Conservation (phyloP, 2,888 invertebrate genomes). For the Athalia circularis region DNA sequence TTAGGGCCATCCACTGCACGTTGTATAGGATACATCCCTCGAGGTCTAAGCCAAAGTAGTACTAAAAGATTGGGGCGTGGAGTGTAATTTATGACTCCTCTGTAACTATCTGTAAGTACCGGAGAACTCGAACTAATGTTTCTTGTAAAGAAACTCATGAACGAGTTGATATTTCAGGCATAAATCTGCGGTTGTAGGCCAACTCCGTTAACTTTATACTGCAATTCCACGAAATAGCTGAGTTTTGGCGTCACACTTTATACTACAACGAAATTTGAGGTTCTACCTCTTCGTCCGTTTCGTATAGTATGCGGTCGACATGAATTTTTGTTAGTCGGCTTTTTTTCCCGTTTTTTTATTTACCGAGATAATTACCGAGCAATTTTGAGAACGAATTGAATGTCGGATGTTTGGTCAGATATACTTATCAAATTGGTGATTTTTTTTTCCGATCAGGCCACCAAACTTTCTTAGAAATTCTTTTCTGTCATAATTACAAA, state of each 20-base stretch:
- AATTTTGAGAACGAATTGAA: no score
- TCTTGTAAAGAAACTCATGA: slow-evolving; percentile 50
- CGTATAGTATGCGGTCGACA: slow-evolving; percentile 12
- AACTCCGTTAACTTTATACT: slow-evolving; percentile 59
- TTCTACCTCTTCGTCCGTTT: neutral
- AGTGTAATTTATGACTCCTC: slow-evolving; percentile 71
- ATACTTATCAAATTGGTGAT: no score
- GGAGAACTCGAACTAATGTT: slow-evolving; percentile 61
- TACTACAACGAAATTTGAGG: neutral
- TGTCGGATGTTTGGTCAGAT: no score
- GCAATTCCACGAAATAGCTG: slow-evolving; percentile 65
- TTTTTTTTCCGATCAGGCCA: no score
- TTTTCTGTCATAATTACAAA: no score
- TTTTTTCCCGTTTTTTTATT: no score
- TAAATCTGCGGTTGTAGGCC: slow-evolving; percentile 66
- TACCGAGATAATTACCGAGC: no score
- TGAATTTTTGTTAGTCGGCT: no score
- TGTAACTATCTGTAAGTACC: slow-evolving; percentile 71
- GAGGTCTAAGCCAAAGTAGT: slow-evolving; percentile 55
- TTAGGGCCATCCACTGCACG: neutral
- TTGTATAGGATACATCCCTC: slow-evolving; percentile 50
- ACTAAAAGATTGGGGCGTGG: slow-evolving; percentile 70
- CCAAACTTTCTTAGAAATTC: no score
- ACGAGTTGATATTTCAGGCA: slow-evolving; percentile 56
- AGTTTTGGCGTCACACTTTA: slow-evolving; percentile 18